Conservation (phyloP, 2,888 invertebrate genomes). For the Tenodera sinensis region DNA sequence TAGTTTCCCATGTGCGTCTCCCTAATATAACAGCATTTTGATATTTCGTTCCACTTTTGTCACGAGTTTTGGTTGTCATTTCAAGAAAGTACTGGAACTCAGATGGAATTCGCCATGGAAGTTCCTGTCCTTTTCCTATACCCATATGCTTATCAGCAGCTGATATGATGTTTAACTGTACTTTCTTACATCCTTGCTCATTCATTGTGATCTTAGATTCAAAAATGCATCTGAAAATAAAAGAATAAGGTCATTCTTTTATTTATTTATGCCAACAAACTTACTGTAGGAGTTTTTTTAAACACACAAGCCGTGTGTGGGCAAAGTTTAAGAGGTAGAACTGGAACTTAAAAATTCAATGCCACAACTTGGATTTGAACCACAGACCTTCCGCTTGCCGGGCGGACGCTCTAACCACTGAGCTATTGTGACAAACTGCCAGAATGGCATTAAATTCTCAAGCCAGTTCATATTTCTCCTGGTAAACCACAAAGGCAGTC, state of each 20-base stretch:
- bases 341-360: no score
- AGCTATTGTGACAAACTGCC: no score
- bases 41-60: neutral
- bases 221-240: neutral
- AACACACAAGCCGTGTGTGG: no score
- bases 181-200: neutral
- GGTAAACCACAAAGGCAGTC: no score
- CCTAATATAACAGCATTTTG: slow-evolving; percentile 22
- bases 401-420: no score
- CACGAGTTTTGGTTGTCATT: slow-evolving; percentile 2
- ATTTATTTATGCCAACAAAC: no score
- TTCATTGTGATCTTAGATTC: neutral
- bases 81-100: slow-evolving; percentile 19
- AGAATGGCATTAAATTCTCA: no score
- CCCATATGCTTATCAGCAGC: slow-evolving; percentile 19
- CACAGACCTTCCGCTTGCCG: no score
- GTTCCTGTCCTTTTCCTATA: neutral
- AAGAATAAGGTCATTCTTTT: neutral
- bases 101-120: slow-evolving; percentile 17
- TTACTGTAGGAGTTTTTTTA: no score
- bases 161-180: slow-evolving; percentile 14
- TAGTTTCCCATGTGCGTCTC: slow-evolving; percentile 16
- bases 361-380: no score
- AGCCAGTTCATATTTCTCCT: no score
- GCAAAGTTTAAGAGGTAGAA: no score